Evolutionary conservation across 2,888 invertebrate species (phyloP).

Genomic region (Deilephila porcellus): DNA sequence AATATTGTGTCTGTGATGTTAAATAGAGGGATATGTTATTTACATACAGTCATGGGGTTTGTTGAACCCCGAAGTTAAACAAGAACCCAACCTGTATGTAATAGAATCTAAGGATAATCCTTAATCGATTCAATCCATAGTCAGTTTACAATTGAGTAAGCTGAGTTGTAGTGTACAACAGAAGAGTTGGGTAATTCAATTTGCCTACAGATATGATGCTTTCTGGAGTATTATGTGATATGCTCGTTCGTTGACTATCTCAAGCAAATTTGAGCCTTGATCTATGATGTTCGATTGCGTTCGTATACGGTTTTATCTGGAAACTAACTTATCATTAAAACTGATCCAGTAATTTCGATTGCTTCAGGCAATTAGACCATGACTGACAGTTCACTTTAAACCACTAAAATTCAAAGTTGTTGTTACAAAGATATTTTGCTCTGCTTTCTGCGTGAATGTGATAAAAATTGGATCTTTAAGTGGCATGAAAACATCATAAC

Average conservation of each 20-base stretch:
- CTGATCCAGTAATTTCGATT: too few species aligned
- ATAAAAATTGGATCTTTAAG: too few species aligned
- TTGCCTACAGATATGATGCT: not conserved
- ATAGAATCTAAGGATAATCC: slow-evolving; percentile 34
- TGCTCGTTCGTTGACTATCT: too few species aligned
- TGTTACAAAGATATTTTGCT: too few species aligned
- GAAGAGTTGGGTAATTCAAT: not conserved
- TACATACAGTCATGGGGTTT: not conserved
- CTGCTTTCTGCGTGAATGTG: too few species aligned
- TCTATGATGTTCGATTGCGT: too few species aligned
- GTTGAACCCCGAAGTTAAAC: slow-evolving; percentile 6
- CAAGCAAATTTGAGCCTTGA: too few species aligned
- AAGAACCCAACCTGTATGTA: not conserved
- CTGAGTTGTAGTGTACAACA: not conserved
- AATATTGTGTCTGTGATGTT: not conserved
- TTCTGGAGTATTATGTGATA: not conserved
- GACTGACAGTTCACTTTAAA: too few species aligned
- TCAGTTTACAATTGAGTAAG: slow-evolving; percentile 34
- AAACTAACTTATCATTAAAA: not conserved
- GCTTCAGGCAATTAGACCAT: too few species aligned
- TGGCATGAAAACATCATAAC: too few species aligned
- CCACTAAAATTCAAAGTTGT: too few species aligned
- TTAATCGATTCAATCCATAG: slow-evolving; percentile 43
- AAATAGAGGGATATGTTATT: not conserved
- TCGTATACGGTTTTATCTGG: too few species aligned